Conservation (phyloP, 2,113 vertebrate genomes). For the Pavo muticus region DNA sequence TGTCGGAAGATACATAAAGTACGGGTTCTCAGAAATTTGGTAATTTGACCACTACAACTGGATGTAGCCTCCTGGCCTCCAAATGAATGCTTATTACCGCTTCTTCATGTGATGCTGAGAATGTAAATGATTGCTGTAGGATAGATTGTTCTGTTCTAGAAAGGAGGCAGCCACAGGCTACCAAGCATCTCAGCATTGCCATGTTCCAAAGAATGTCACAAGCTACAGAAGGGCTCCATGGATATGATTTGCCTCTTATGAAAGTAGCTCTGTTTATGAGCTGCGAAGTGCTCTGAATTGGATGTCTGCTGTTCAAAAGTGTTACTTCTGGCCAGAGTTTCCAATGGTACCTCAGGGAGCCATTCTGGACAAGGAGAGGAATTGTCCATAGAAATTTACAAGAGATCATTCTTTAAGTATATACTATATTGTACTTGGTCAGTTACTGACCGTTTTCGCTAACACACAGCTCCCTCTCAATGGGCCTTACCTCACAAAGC, state of each 20-base stretch:
- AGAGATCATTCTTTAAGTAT: slow-evolving; percentile 22
- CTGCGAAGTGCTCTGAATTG: slow-evolving; percentile 55
- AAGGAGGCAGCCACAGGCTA: not conserved
- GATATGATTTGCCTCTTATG: not conserved
- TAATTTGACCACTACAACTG: not conserved
- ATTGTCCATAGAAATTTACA: slow-evolving; percentile 42
- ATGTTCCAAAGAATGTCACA: not conserved
- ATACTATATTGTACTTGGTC: not conserved
- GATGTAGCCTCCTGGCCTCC: not conserved
- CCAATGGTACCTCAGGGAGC: not conserved
- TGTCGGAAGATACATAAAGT: not conserved
- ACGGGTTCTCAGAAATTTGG: not conserved
- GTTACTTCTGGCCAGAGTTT: slow-evolving; percentile 36
- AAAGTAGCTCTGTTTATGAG: slow-evolving; percentile 31
- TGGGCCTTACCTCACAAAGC: not conserved
- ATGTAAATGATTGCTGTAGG: not conserved
- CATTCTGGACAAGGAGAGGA: slow-evolving; percentile 10
- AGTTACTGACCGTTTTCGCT: slow-evolving; percentile 13
- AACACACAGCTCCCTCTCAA: not conserved
- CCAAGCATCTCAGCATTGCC: not conserved
- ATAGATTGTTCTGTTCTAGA: not conserved
- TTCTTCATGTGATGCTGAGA: not conserved
- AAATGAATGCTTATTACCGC: not conserved
- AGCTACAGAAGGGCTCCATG: not conserved
- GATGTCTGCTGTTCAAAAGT: slow-evolving; percentile 50